Evolutionary conservation across 2,888 invertebrate genomes (phyloP).

Genomic region (Esperia sulphurella): DNA sequence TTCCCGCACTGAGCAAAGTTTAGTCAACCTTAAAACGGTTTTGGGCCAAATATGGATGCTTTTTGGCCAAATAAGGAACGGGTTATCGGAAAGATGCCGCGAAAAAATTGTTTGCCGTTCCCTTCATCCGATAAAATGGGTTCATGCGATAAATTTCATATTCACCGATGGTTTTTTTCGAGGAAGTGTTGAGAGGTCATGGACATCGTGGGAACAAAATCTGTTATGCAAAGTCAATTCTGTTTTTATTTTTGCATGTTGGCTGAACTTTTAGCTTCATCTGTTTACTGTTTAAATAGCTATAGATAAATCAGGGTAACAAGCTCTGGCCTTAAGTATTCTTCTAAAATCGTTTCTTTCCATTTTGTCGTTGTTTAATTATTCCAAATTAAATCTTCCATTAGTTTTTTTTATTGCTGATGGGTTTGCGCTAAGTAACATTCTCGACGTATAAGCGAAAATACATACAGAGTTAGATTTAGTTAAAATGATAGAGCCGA

Average conservation of each 20-base stretch:
- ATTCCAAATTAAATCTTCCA: no score
- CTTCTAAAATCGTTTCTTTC: no score
- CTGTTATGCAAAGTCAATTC: not conserved
- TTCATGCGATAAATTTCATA: constrained; percentile 6
- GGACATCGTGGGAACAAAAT: not conserved
- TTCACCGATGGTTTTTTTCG: constrained; percentile 1
- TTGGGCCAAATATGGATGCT: constrained; percentile 14
- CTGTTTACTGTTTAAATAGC: no score
- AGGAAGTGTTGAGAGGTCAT: not conserved
- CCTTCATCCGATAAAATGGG: constrained; percentile 19
- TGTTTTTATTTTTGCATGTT: not conserved
- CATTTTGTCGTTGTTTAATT: no score
- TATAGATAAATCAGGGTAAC: no score
- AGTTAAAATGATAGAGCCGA: no score
- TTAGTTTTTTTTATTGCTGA: no score
- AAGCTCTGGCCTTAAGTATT: no score
- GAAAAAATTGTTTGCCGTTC: constrained; percentile 26
- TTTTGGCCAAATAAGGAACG: not conserved
- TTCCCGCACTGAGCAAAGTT: constrained; percentile 21
- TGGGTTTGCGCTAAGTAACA: no score
- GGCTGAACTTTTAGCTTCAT: no score
- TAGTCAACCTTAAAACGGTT: constrained; percentile 34
- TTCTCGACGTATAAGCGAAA: no score
- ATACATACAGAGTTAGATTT: no score
- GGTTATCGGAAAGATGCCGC: constrained; percentile 12